Evolutionary conservation across 37 sponge, comb jelly and placozoan species (phyloP).

Genomic region (Haliclona indistincta): DNA sequence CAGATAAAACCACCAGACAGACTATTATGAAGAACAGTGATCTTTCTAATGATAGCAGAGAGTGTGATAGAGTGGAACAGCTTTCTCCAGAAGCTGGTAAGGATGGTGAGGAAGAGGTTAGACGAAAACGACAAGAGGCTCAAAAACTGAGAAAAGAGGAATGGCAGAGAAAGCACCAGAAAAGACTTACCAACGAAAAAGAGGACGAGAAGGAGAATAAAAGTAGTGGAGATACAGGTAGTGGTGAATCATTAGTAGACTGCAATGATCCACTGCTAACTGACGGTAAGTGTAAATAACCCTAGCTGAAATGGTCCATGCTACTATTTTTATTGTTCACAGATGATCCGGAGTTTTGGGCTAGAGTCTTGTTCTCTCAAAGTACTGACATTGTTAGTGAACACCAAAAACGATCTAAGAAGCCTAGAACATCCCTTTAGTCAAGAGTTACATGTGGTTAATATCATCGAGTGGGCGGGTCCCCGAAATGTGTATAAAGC

Average conservation of each 20-base stretch:
- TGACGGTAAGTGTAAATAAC: constrained; percentile 7
- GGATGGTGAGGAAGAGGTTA: constrained; percentile 8
- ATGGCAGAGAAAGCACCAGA: constrained; percentile 32
- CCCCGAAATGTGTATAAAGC: no score
- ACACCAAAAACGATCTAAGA: no score
- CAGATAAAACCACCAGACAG: not conserved
- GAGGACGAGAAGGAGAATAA: not conserved
- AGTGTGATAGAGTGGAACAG: not conserved
- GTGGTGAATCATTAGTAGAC: not conserved
- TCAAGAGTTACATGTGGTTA: no score
- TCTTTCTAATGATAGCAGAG: not conserved
- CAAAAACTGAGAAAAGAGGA: constrained; percentile 43
- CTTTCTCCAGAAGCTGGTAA: not conserved
- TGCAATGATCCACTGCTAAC: constrained; percentile 15
- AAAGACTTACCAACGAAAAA: not conserved
- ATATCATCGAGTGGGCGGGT: no score
- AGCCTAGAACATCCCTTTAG: no score
- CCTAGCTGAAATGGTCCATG: not conserved
- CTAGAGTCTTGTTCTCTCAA: constrained; percentile 27
- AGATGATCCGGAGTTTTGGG: constrained; percentile 64
- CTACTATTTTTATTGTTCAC: not conserved
- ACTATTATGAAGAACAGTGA: not conserved
- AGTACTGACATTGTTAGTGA: not conserved
- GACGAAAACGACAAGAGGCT: constrained; percentile 33
- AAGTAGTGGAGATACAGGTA: not conserved